Base-by-base conservation (phyloP, 2,113 vertebrate species). In the Syrrhaptes paradoxus region DNA sequence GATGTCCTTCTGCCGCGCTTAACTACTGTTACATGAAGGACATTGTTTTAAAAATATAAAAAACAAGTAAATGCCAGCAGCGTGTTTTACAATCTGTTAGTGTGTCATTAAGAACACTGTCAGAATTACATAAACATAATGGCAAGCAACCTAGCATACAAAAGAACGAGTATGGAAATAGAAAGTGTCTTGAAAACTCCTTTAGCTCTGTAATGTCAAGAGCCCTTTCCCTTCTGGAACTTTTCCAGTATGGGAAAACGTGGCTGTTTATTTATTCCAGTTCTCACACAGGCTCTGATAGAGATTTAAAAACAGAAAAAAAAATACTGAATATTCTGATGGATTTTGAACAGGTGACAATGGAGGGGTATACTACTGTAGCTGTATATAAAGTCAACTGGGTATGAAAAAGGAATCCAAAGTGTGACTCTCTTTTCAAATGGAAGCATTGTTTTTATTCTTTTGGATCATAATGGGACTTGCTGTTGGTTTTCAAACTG, bases 1-100 rank as follows among this genome's bases (percentile, higher is more conserved):
- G 99, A 99, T 99, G 99, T 99, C 99, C 99, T 99, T 99, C 99
- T 99, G 99, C 99, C 98, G 98, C 98, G 98, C 98, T 99, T 99
- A 99, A 99, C 99, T 99, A 99, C 99, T 99, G 99, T 99, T 99
- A 99, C 99, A 99, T 99, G 99, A 99, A 99, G 99, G 99, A 99
- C 99, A 99, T 99, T 99, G 99, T 99, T 99, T 99, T 99, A 99
- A 99, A 99, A 99, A 99, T 99, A 99, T 98, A 98, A 97, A 96
- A 97, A 97, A 98, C 98, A 98, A 97, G 98, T 98, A 98, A 98
- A 97, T 98, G 98, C 98, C 98, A 98, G 98, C 99, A 99, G 99
- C 98, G 97, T 99, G 99, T 99, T 99, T 98, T 99, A 99, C 99
- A 99, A 99, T 99, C 99, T 99, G 99, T 99, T 99, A 99, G 99